Base-by-base conservation (phyloP, 2,113 vertebrate genomes). In the Cochlearius cochlearius region DNA sequence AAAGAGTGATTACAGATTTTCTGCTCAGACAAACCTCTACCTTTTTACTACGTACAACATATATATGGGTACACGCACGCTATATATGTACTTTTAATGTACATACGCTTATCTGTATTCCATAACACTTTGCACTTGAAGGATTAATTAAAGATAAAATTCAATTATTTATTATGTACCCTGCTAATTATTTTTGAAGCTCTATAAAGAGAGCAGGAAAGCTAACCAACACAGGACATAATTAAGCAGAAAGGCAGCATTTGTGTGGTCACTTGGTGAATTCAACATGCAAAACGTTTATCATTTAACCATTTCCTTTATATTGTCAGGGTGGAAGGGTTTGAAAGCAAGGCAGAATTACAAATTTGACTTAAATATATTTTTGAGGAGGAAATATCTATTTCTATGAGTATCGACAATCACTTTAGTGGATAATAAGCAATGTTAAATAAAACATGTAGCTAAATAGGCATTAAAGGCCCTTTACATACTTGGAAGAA, bases 401-500 rank as follows among this genome's bases (percentile, higher is more conserved):
- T 97, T 95, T 94, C 95, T 62, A 55, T 9, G 88, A 96, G 92
- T 94, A 96, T 94, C 82, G 95, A 91, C 94, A 95, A 98, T 97
- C 94, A 38, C 93, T 88, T 66, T 85, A 96, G 97, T 11, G 83
- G 96, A 94, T 96, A 97, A 98, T 97, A 98, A 98, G 97, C 97
- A 92, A 97, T 2, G 53, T 93, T 97, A 97, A 98, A 97, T 97
- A 97, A 97, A 98, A 97, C 96, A 97, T 95, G 97, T 79, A 97
- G 96, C 97, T 97, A 98, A 98, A 98, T 59, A 90, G 97, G 96
- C 96, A 97, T 98, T 98, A 97, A 98, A 97, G 96, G 85, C 92
- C 97, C 98, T 98, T 98, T 97, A 98, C 96, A 96, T 94, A 98
- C 96, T 97, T 82, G 94, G 96, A 97, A 98, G 95, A 98, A 98